Conservation (phyloP, 2,113 vertebrate species). For the Columba livia region DNA sequence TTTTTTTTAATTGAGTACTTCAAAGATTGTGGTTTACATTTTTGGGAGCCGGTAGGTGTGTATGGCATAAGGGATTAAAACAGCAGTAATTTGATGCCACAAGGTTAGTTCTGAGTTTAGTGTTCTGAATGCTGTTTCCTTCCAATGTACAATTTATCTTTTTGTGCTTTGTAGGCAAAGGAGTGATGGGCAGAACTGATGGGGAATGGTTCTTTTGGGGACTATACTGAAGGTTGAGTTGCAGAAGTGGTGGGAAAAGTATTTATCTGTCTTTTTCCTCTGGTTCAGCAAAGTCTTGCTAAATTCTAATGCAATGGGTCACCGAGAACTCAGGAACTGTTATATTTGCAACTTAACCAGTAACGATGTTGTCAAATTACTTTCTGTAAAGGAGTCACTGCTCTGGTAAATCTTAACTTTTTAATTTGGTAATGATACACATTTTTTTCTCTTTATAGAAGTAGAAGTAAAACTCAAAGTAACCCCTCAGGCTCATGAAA, state of each 20-base stretch:
- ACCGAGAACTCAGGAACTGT: not conserved
- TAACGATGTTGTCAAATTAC: not conserved
- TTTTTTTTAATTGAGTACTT: not conserved
- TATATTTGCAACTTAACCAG: not conserved
- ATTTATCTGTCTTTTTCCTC: not conserved
- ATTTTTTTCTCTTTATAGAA: not conserved
- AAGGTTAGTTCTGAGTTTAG: not conserved
- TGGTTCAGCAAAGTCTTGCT: not conserved
- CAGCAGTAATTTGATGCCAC: not conserved
- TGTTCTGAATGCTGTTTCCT: not conserved
- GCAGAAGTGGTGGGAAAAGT: not conserved
- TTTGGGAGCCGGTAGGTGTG: not conserved
- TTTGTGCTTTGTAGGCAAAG: not conserved
- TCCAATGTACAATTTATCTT: not conserved
- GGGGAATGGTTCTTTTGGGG: not conserved
- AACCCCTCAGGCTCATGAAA: not conserved
- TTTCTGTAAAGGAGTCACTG: not conserved
- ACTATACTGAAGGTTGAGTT: not conserved
- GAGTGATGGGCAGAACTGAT: not conserved
- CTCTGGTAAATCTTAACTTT: not conserved
- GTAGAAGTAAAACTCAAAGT: not conserved
- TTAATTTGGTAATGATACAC: not conserved
- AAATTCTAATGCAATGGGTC: not conserved
- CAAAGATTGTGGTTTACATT: not conserved
- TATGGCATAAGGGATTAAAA: not conserved